These are phyloP conservation scores for Trematomus loennbergii DNA, from an alignment of 2,113 vertebrate species.

Conservation along the genomic window DNA sequence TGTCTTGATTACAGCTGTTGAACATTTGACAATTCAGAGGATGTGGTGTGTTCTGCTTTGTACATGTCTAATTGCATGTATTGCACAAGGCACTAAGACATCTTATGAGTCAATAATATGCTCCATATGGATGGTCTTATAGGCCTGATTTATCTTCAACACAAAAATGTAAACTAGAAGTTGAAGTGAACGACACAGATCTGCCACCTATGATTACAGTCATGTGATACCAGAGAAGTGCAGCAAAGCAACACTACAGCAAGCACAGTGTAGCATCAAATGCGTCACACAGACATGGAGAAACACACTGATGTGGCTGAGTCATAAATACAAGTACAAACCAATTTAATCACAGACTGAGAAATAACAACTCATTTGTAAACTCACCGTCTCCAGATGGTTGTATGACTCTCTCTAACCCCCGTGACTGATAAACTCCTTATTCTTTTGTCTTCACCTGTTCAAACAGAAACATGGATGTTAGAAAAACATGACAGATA, in stretches of 20 bases:
- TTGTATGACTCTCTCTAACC: conserved; percentile 93
- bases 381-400: conserved; percentile 89
- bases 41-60: not conserved
- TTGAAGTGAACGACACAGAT: not conserved
- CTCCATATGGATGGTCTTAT: too few species aligned
- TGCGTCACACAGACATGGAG: not conserved
- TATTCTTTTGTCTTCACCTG: conserved; percentile 97
- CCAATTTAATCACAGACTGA: too few species aligned
- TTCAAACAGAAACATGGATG: not conserved
- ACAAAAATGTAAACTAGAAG: not conserved
- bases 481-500: not conserved
- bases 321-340: too few species aligned
- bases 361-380: too few species aligned
- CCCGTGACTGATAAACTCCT: conserved; percentile 96
- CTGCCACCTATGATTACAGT: not conserved
- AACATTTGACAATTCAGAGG: not conserved
- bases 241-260: not conserved
- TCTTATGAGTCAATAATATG: not conserved
- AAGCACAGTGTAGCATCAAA: not conserved
- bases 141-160: not conserved
- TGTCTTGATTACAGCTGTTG: not conserved
- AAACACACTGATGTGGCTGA: not conserved
- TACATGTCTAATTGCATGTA: not conserved
- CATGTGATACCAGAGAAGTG: not conserved
- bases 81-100: not conserved